A percentile compares a stretch with the other conserved stretches of the same genome.
phyloP scores from a whole-genome alignment of 2,888 invertebrate species.

The Dicyrtomina minuta region DNA sequence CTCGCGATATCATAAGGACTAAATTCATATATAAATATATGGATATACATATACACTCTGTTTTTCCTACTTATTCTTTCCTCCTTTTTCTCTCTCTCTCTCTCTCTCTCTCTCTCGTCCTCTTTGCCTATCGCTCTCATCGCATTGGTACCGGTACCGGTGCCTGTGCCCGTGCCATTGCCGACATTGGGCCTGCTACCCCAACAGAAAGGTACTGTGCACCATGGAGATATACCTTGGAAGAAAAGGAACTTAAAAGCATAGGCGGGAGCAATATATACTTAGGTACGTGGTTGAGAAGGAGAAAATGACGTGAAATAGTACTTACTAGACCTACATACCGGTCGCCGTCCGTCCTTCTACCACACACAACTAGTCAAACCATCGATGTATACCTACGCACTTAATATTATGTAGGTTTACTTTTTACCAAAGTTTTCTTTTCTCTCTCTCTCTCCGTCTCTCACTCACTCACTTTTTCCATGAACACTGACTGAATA shows the following conservation, averaged over 20 bases:
- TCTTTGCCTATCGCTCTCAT: too few relatives aligned
- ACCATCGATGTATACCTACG: background rate
- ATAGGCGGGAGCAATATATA: background rate
- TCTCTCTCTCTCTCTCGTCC: too few relatives aligned
- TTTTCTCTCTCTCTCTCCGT: background rate
- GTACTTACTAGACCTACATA: background rate
- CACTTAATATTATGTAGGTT: constrained; percentile 19
- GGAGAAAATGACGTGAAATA: background rate
- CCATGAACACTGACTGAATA: background rate
- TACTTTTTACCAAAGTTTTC: constrained; percentile 12
- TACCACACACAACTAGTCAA: background rate
- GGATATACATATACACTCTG: too few relatives aligned
- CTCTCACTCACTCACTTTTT: background rate
- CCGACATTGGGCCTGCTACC: too few relatives aligned
- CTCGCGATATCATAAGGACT: constrained; percentile 5
- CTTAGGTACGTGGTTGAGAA: background rate
- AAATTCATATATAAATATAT: background rate
- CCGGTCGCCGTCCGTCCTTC: background rate
- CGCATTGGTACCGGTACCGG: too few relatives aligned
- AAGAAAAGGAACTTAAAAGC: background rate
- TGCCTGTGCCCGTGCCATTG: too few relatives aligned
- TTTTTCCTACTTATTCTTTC: too few relatives aligned
- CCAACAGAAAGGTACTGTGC: too few relatives aligned
- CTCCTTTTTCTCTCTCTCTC: too few relatives aligned
- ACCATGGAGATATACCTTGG: too few relatives aligned